Percentiles rank a stretch among this genome's conserved stretches.
phyloP scores from a whole-genome alignment of 2,797 vertebrate species.

The Enteromius afrohamiltoni region DNA sequence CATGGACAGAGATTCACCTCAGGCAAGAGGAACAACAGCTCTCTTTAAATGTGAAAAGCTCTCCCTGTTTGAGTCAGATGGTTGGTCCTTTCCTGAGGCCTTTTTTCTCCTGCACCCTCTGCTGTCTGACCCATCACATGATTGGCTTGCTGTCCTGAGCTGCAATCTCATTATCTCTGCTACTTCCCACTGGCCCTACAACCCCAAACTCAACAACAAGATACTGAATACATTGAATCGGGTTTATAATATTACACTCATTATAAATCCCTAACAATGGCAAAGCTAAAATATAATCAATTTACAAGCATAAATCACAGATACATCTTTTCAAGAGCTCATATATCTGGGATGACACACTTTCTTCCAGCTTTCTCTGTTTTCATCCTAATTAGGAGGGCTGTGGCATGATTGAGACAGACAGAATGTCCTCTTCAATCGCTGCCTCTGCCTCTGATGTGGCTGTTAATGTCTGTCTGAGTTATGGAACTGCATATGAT shows the following conservation, averaged over 20 bases:
- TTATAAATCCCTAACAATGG: neutral
- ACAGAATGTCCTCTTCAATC: conserved; percentile 51
- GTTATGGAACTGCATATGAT: conserved; percentile 50
- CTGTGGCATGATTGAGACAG: conserved; percentile 35
- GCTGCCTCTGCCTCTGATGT: conserved; percentile 40
- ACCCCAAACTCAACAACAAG: conserved; percentile 15
- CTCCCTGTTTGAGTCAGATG: conserved; percentile 60
- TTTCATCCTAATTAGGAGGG: conserved; percentile 51
- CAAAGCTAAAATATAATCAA: neutral
- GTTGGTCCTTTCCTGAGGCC: conserved; percentile 54
- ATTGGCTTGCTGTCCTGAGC: conserved; percentile 39
- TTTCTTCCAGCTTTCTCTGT: conserved; percentile 36
- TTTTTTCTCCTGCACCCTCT: conserved; percentile 31
- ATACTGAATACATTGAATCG: neutral
- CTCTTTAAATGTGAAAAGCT: conserved; percentile 62
- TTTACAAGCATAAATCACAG: conserved; percentile 21
- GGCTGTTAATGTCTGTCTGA: conserved; percentile 54
- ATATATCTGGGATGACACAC: conserved; percentile 28
- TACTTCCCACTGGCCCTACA: neutral
- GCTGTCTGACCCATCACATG: conserved; percentile 53
- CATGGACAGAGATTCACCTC: conserved; percentile 55
- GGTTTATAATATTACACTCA: neutral
- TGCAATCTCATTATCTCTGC: conserved; percentile 27
- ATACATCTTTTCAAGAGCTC: conserved; percentile 17
- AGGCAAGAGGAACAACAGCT: conserved; percentile 61